Base-by-base conservation (phyloP, 2,113 vertebrate species). In the Rhinolophus ferrumequinum region DNA sequence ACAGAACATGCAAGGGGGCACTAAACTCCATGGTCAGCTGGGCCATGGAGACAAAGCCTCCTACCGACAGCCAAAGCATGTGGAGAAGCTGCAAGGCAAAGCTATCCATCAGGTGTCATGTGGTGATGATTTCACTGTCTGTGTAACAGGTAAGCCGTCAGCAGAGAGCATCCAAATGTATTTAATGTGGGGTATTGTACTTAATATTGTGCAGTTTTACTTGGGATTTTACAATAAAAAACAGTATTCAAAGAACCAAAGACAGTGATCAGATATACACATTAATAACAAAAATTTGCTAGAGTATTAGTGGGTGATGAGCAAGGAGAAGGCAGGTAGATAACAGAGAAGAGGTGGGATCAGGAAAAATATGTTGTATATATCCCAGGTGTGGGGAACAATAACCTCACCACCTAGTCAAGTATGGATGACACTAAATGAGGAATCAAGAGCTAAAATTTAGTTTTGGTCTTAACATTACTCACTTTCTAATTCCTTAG, bases 41-140 rank as follows among this genome's bases (percentile, higher is more conserved):
- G 99, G 99, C 26, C 99, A 99, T 1, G 99, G 99, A 58, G 99
- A 99, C 98, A 99, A 99, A 98, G 99, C 99, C 70, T 99, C 99
- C 1, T 99, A 99, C 97, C 98, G 99, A 22, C 99, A 99, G 97
- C 99, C 99, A 11, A 99, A 99, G 97, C 99, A 99, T 0, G 99
- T 99, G 96, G 99, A 99, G 93, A 99, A 99, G 97, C 98, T 99
- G 52, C 99, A 99, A 96, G 99, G 99, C 72, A 99, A 99, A 97
- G 99, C 99, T 47, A 99, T 99, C 95, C 98, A 98, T 35, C 99
- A 99, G 97, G 99, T 99, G 97, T 99, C 99, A 0, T 99, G 99
- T 95, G 99, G 99, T 26, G 99, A 99, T 44, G 99, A 99, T 95
- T 99, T 99, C 98, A 99, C 99, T 18, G 99, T 99, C 79, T 99